Evolutionary conservation across 2,888 invertebrate genomes (phyloP).

Genomic region (Phoenoteleia sp.): DNA sequence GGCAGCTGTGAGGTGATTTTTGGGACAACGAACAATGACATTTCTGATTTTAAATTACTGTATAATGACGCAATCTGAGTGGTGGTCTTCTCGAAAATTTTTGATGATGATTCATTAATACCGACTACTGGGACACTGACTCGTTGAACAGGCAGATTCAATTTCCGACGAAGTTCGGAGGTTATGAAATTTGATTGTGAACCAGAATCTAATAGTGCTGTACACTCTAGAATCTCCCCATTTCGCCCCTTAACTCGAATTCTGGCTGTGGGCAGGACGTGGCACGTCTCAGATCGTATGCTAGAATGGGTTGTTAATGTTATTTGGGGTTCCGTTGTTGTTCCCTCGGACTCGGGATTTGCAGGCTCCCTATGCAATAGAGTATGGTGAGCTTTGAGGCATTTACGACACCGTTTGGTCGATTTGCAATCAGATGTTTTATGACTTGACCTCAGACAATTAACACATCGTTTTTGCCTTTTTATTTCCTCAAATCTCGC

Average conservation of each 20-base stretch:
- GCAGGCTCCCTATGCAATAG: slow-evolving; percentile 2
- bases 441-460: slow-evolving; percentile 13
- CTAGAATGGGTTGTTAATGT: background rate
- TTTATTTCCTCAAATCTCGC: slow-evolving; percentile 25
- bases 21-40: background rate
- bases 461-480: slow-evolving; percentile 24
- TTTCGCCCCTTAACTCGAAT: background rate
- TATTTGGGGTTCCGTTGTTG: background rate
- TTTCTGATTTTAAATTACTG: background rate
- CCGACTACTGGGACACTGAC: background rate
- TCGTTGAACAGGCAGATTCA: background rate
- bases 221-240: background rate
- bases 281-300: background rate
- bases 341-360: background rate
- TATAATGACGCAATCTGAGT: background rate
- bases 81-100: background rate
- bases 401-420: background rate
- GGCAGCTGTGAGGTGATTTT: slow-evolving; percentile 33
- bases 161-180: background rate
- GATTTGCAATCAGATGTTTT: background rate
- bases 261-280: slow-evolving; percentile 1
- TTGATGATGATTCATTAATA: background rate
- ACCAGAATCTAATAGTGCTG: slow-evolving; percentile 9
- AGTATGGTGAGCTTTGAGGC: slow-evolving; percentile 17
- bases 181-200: slow-evolving; percentile 16